These are phyloP conservation scores for Felis catus DNA, from an alignment of 2,113 vertebrate genomes.

Conservation along the genomic window DNA sequence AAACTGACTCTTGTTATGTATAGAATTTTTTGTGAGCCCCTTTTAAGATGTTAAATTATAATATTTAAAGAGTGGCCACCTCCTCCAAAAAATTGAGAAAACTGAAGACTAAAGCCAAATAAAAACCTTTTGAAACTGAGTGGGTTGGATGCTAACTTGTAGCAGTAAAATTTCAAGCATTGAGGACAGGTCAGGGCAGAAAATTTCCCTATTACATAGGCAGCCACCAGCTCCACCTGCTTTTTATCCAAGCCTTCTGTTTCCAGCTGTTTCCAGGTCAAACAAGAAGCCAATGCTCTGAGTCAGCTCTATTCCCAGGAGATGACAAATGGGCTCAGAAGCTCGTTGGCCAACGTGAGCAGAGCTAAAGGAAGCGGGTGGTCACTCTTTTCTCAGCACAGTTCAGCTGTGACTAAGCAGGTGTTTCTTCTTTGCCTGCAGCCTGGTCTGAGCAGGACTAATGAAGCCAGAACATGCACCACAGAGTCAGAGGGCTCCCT, in stretches of 20 bases:
- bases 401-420: slow-evolving; percentile 41
- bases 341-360: neutral
- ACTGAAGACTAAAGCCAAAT: neutral
- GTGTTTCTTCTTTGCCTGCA: neutral
- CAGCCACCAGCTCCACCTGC: neutral
- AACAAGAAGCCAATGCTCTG: neutral
- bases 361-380: slow-evolving; percentile 1
- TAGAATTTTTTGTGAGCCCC: neutral
- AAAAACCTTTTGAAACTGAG: slow-evolving; percentile 5
- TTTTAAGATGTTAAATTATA: slow-evolving; percentile 7
- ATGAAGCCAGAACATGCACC: neutral
- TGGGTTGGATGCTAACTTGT: neutral
- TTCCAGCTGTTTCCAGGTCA: neutral
- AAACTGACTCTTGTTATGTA: neutral
- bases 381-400: neutral
- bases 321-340: neutral
- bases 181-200: neutral
- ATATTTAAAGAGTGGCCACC: neutral
- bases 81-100: neutral
- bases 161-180: neutral
- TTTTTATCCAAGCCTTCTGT: neutral
- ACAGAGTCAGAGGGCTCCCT: neutral
- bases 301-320: slow-evolving; percentile 15
- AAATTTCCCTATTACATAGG: neutral
- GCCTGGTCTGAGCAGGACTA: neutral